Base-by-base conservation (phyloP, 1,140 invertebrate genomes). In the Manduca sexta region DNA sequence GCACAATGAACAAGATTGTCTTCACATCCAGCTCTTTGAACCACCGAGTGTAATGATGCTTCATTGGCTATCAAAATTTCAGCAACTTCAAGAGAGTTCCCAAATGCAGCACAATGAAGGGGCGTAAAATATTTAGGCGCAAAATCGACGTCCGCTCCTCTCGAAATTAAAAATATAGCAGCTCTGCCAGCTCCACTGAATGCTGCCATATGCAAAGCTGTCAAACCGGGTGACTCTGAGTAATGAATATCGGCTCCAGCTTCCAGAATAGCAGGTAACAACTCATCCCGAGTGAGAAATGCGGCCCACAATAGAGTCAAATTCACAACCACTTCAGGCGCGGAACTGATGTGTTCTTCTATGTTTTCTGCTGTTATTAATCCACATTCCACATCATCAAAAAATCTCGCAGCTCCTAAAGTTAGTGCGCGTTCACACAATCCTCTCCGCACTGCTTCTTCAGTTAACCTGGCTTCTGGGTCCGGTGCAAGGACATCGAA, bases 301-400 rank as follows among this genome's bases (percentile, higher is more conserved):
- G 79, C 65, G 7, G 67, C 66, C 82, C 82, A 85, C 16, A 83
- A 49, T 16, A 85, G 54, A 11, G 82, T 82, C 34, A 85, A 69
- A 60, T 80, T 83, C 1, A 85, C 73, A n/a, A 85, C 79, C 4
- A 74, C 69, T 58, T 83, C 82, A 2, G 82, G 82, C 0, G 82
- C 82, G 2, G 82, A 83, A 16, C 54, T 64, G 31, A 85, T 82
- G 7, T 83, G 77, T 29, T 83, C 82, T 7, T 83, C 71, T 0
- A 88, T 68, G 49, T 87, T 88, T 0, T 89, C 85, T 3, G 74
- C 64, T 4, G 81, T 82, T 0, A 87, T 85, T 35, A 88, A 84
- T 15, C 87, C 87, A 48, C 69, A 84, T 60, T 92, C 91, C 0
- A 92, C 79, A 49, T 91, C 90, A 16, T 91, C 88, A 10, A 92